phyloP scores from a whole-genome alignment of 2,888 invertebrate species.

The Harpalus rubripes region DNA sequence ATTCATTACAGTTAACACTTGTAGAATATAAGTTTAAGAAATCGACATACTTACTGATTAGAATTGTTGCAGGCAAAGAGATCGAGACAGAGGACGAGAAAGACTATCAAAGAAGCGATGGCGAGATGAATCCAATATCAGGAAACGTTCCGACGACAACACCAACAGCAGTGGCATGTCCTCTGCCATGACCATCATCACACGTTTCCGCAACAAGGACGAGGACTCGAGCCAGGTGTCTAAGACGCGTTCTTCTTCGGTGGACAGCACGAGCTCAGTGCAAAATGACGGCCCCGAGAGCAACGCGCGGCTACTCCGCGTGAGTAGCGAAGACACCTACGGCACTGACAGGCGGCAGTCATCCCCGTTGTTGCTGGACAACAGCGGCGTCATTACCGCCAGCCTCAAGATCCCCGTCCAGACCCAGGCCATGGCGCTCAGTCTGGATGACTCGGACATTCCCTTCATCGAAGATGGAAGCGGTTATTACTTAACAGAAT shows the following conservation, averaged over 20 bases:
- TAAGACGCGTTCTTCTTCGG: slow-evolving; percentile 75
- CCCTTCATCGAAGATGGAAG: slow-evolving; percentile 83
- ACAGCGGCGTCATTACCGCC: slow-evolving; percentile 86
- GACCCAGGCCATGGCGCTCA: slow-evolving; percentile 77
- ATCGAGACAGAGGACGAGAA: slow-evolving; percentile 76
- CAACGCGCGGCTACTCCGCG: slow-evolving; percentile 74
- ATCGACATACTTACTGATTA: neutral
- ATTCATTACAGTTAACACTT: too few species aligned
- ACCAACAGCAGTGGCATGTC: slow-evolving; percentile 78
- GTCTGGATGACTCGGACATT: slow-evolving; percentile 83
- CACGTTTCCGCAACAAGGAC: slow-evolving; percentile 77
- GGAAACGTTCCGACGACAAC: slow-evolving; percentile 73
- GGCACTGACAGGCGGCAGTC: slow-evolving; percentile 79
- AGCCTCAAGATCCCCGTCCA: slow-evolving; percentile 87
- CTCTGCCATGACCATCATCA: slow-evolving; percentile 80
- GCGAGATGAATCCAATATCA: slow-evolving; percentile 78
- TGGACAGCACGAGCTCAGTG: slow-evolving; percentile 77
- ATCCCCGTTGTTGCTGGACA: slow-evolving; percentile 80
- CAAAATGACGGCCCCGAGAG: slow-evolving; percentile 80
- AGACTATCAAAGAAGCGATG: slow-evolving; percentile 78
- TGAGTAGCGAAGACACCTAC: slow-evolving; percentile 71
- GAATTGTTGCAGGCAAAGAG: slow-evolving; percentile 70
- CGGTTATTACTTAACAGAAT: slow-evolving; percentile 71
- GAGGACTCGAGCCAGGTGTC: slow-evolving; percentile 75
- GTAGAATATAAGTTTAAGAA: too few species aligned